Percentiles rank a stretch among this genome's conserved stretches.
phyloP scores from a whole-genome alignment of 2,113 vertebrate genomes.

The Toxotes chatareus region DNA sequence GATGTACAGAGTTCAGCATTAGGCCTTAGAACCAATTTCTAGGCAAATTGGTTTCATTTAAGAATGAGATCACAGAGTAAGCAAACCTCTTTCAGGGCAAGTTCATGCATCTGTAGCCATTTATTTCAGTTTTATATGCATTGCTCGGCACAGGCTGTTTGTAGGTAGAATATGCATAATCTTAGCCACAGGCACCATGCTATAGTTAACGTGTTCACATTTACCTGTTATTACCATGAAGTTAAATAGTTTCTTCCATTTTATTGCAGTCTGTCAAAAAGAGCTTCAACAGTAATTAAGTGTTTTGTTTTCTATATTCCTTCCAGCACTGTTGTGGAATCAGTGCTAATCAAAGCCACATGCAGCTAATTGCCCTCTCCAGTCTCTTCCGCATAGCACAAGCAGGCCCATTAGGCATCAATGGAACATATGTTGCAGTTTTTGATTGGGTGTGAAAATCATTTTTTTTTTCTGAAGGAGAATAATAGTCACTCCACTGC shows the following conservation, averaged over 20 bases:
- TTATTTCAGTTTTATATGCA: slow-evolving; percentile 82
- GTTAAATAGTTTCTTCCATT: slow-evolving; percentile 65
- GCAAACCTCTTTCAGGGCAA: slow-evolving; percentile 85
- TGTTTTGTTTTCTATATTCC: slow-evolving; percentile 68
- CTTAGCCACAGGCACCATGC: slow-evolving; percentile 64
- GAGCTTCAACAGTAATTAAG: slow-evolving; percentile 58
- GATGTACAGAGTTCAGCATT: slow-evolving; percentile 86
- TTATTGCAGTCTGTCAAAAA: slow-evolving; percentile 73
- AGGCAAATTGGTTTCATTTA: slow-evolving; percentile 90
- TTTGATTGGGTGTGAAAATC: slow-evolving; percentile 62
- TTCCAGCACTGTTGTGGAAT: slow-evolving; percentile 67
- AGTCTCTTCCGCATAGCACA: slow-evolving; percentile 60
- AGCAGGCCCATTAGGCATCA: slow-evolving; percentile 67
- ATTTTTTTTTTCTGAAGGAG: slow-evolving; percentile 44
- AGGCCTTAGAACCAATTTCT: slow-evolving; percentile 89
- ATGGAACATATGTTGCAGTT: slow-evolving; percentile 65
- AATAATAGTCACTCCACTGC: slow-evolving; percentile 60
- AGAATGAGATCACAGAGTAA: slow-evolving; percentile 88
- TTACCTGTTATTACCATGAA: slow-evolving; percentile 77
- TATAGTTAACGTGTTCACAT: slow-evolving; percentile 71
- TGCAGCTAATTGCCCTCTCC: slow-evolving; percentile 76
- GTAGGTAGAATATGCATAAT: slow-evolving; percentile 78
- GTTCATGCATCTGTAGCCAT: slow-evolving; percentile 83
- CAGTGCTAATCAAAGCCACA: slow-evolving; percentile 73
- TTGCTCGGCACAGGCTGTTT: slow-evolving; percentile 74